A percentile compares a stretch with the other conserved stretches of the same genome.
Evolutionary conservation across 2,888 invertebrate genomes (phyloP).

Genomic region (Pasiphila rectangulata): DNA sequence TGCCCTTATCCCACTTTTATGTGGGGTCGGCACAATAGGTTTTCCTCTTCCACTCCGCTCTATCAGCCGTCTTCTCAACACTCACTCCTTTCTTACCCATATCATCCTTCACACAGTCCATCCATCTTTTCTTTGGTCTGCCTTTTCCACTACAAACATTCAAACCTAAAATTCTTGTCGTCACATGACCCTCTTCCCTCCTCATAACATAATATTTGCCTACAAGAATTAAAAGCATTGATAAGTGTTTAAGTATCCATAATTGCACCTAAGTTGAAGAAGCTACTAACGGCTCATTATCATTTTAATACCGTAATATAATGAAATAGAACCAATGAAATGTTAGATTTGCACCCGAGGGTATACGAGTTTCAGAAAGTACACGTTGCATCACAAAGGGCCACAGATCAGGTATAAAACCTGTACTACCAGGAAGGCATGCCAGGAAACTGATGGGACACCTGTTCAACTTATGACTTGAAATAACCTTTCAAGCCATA

Average conservation of each 20-base stretch:
- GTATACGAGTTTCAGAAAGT: not conserved
- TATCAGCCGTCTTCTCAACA: no score
- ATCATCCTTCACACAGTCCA: no score
- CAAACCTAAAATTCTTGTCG: no score
- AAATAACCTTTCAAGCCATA: no score
- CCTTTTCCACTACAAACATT: no score
- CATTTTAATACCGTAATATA: not conserved
- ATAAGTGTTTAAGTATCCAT: not conserved
- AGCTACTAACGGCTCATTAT: not conserved
- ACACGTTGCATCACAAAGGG: slow-evolving; percentile 55
- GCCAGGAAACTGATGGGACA: slow-evolving; percentile 42
- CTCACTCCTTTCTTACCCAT: no score
- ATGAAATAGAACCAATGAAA: not conserved
- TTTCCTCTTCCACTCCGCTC: no score
- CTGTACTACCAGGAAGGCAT: slow-evolving; percentile 52
- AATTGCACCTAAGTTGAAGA: not conserved
- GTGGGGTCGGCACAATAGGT: no score
- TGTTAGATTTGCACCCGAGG: not conserved
- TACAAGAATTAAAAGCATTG: not conserved
- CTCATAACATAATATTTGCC: no score
- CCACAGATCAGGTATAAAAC: slow-evolving; percentile 34
- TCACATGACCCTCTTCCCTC: no score
- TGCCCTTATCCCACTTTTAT: no score
- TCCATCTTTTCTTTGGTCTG: no score
- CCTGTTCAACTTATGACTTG: slow-evolving; percentile 6